These are phyloP conservation scores for Squalus acanthias DNA, from an alignment of 2,797 vertebrate genomes.

Conservation along the genomic window DNA sequence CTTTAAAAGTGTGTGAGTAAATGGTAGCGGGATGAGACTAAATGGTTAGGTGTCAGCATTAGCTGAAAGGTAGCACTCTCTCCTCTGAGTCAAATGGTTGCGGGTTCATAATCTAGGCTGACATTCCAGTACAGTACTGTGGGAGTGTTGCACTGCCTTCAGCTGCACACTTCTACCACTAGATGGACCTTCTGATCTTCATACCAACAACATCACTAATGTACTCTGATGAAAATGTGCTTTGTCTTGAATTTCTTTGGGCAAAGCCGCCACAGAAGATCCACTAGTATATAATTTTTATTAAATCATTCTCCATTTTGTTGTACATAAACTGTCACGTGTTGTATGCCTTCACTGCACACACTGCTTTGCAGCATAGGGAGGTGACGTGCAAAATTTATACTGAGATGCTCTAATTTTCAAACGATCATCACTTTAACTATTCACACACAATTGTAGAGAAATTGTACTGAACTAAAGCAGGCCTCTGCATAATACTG, in stretches of 20 bases:
- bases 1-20: no score
- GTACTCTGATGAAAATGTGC: not conserved
- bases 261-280: not conserved
- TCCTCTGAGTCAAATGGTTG: no score
- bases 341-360: not conserved
- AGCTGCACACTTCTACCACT: not conserved
- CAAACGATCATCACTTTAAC: not conserved
- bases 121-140: not conserved
- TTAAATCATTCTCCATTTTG: not conserved
- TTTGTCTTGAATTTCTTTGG: not conserved
- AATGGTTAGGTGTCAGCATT: no score
- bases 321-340: not conserved
- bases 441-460: not conserved
- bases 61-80: no score
- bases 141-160: not conserved
- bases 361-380: not conserved
- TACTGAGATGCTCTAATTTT: not conserved
- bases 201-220: not conserved
- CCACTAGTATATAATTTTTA: not conserved
- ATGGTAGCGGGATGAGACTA: no score
- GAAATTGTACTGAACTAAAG: not conserved
- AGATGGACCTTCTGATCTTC: not conserved
- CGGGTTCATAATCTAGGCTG: not conserved
- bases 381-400: not conserved
- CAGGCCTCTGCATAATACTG: not conserved